A percentile compares a stretch with the other conserved stretches of the same genome.
Conservation (phyloP, 2,888 invertebrate genomes). For the Eledona agricola region DNA sequence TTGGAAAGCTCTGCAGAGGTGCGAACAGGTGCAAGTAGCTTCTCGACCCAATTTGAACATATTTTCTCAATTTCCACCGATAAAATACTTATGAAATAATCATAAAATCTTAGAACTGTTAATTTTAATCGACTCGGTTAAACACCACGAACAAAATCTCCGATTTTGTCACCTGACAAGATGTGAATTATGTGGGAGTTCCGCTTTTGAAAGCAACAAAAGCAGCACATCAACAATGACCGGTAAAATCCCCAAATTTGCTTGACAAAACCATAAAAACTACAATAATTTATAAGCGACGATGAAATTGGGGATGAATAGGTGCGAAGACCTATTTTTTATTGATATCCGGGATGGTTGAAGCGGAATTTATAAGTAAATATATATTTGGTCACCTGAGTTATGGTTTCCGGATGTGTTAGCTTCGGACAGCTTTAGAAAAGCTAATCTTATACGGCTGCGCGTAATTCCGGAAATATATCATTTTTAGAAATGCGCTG, state of each 20-base stretch:
- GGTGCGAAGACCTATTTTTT: slow-evolving; percentile 17
- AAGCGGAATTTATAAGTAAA: slow-evolving; percentile 44
- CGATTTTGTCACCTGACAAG: slow-evolving; percentile 9
- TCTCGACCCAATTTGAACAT: not conserved
- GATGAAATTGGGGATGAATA: slow-evolving; percentile 1
- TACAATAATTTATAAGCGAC: slow-evolving; percentile 24
- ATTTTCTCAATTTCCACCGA: not conserved
- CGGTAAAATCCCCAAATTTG: slow-evolving; percentile 38
- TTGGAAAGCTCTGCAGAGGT: slow-evolving; percentile 4
- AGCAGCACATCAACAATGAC: slow-evolving; percentile 39
- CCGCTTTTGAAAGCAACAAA: slow-evolving; percentile 18
- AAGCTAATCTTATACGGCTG: slow-evolving; percentile 14
- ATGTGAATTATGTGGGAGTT: slow-evolving; percentile 39
- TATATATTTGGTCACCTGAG: slow-evolving; percentile 42
- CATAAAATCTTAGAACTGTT: too few species aligned
- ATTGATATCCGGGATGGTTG: slow-evolving; percentile 23
- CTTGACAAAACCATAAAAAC: slow-evolving; percentile 29
- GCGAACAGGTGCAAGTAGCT: slow-evolving; percentile 1
- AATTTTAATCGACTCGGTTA: not conserved
- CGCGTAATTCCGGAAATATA: slow-evolving; percentile 44
- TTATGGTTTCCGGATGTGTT: slow-evolving; percentile 49
- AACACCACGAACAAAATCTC: not conserved
- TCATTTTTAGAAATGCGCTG: slow-evolving; percentile 45
- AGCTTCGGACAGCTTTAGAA: slow-evolving; percentile 37
- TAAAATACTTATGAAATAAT: too few species aligned